Evolutionary conservation across 2,888 invertebrate species (phyloP), one percentile per base, ranked within the genome.

Genomic region (Poecilus cupreus): DNA sequence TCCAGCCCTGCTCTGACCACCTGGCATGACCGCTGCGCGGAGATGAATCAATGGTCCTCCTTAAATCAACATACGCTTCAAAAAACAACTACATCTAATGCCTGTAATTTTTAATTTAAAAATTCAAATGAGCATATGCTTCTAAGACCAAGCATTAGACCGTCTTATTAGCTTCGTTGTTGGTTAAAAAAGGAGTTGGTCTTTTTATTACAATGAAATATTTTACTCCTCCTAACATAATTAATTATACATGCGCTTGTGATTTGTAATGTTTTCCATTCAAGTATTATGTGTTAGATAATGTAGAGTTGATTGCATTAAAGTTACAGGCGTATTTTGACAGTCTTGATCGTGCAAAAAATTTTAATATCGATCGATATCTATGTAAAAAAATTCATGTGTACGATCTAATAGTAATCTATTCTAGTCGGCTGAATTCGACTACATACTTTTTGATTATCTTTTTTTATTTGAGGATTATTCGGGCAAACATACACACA

Each of bases 111-210:
- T 85, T 85, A 86, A 86, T 86, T 86, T 85, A 85, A 83, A 85
- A 85, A 86, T 86, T 85, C 85, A 86, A 86, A 86, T 86, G 86
- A 86, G 85, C 86, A 85, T 85, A 85, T 85, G 86, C 83, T 83
- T 70, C 60, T 60, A 26, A 60, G 32, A 60, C 32, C 82, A 18
- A 3, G 60, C 60, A 60, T 80, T 83, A 82, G 82, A 74, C 16
- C 49, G 49, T 8, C 37, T 68, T 2, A 1, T 24, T 24, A 26
- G 8, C 2, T 60, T 8, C 26, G 24, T 60, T 22, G 32, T 32
- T 64, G 37, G 37, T 16, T 39, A 10, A 39, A 39, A 39, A 39
- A 22, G 16, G 46, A 72, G 20, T 72, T 43, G 13, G 5, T 49
- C 32, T 72, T 72, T 72, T 72, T 72, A 46, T 24, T 60, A 5